A percentile compares a stretch with the other conserved stretches of the same genome.
Conservation (phyloP, 2,797 vertebrate species). For the Mastacembelus armatus region DNA sequence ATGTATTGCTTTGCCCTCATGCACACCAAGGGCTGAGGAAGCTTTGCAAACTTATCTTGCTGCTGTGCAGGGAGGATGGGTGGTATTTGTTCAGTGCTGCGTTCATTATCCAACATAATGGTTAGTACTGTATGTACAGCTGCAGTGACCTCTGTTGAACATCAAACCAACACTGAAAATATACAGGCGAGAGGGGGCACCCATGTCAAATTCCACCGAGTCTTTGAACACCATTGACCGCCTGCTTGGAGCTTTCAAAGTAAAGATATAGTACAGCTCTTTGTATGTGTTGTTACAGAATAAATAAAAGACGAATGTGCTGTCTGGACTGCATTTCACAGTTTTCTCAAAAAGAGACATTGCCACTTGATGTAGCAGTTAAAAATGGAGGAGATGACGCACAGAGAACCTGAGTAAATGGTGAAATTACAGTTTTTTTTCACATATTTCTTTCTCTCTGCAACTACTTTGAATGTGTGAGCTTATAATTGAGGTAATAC, state of each 20-base stretch:
- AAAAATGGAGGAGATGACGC: constrained; percentile 45
- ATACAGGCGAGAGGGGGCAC: constrained; percentile 57
- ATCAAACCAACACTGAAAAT: constrained; percentile 73
- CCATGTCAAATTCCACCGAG: constrained; percentile 67
- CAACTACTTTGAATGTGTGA: constrained; percentile 41
- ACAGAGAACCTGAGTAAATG: constrained; percentile 28
- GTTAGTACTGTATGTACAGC: constrained; percentile 71
- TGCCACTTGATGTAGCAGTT: constrained; percentile 37
- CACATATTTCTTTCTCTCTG: neutral
- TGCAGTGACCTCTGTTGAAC: constrained; percentile 73
- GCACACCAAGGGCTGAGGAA: constrained; percentile 75
- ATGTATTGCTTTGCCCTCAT: constrained; percentile 85
- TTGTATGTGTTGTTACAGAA: constrained; percentile 53
- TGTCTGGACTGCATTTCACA: constrained; percentile 52
- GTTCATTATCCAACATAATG: constrained; percentile 77
- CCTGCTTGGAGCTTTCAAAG: constrained; percentile 50
- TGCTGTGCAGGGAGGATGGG: constrained; percentile 50
- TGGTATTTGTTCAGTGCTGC: constrained; percentile 71
- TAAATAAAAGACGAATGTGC: constrained; percentile 60
- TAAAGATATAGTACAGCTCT: constrained; percentile 42
- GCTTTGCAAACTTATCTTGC: constrained; percentile 70
- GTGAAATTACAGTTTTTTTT: constrained; percentile 24
- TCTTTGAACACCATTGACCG: constrained; percentile 32
- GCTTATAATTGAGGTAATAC: constrained; percentile 62
- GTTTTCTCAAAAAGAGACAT: constrained; percentile 45